phyloP scores from a whole-genome alignment of 2,797 vertebrate genomes.

The Carapus acus region DNA sequence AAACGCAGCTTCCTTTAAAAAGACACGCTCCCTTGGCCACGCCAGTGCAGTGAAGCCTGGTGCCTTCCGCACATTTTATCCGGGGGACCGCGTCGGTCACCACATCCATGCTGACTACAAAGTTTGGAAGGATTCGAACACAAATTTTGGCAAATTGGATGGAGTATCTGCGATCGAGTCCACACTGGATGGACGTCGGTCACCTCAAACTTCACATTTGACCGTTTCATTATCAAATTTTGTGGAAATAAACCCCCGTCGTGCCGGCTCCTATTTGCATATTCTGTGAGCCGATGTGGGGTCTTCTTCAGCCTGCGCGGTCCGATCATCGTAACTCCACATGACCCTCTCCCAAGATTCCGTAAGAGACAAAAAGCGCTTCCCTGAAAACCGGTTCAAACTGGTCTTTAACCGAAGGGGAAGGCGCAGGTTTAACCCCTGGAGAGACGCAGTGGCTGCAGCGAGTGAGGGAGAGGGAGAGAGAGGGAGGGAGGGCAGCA shows the following conservation, averaged over 20 bases:
- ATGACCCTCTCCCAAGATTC: conserved; percentile 87
- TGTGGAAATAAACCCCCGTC: conserved; percentile 5
- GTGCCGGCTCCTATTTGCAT: conserved; percentile 24
- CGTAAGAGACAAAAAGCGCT: conserved; percentile 80
- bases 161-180: too few relatives aligned
- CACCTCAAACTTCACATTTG: too few relatives aligned
- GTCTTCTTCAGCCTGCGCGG: conserved; percentile 70
- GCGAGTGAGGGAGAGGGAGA: conserved; percentile 24
- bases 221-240: not conserved
- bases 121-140: too few relatives aligned
- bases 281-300: conserved; percentile 69
- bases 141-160: too few relatives aligned
- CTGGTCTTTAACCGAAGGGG: conserved; percentile 75
- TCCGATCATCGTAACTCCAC: conserved; percentile 82
- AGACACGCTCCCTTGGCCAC: too few relatives aligned
- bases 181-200: too few relatives aligned
- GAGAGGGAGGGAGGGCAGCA: not conserved
- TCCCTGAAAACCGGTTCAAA: conserved; percentile 87
- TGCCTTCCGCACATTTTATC: too few relatives aligned
- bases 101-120: too few relatives aligned
- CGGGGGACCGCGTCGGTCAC: too few relatives aligned
- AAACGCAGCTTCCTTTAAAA: too few relatives aligned
- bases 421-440: conserved; percentile 79
- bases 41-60: too few relatives aligned
- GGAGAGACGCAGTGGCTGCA: conserved; percentile 58